Evolutionary conservation across 2,797 vertebrate genomes (phyloP).

Genomic region (Macroramphosus scolopax): DNA sequence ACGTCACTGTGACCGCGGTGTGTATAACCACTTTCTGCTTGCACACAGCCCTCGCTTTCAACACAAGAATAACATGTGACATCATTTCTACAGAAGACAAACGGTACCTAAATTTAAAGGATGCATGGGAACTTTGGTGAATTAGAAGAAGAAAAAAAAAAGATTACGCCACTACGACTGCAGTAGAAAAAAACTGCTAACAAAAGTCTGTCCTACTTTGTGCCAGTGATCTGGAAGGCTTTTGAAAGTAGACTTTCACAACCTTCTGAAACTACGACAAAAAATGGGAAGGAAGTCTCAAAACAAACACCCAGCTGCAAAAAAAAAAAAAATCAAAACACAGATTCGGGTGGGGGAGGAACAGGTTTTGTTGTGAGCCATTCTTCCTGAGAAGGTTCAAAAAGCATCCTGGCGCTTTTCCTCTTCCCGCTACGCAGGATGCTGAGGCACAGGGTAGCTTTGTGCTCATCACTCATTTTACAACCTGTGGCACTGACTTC

Average conservation of each 20-base stretch:
- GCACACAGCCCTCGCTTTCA: conserved; percentile 49
- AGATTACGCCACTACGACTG: conserved; percentile 5
- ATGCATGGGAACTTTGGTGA: conserved; percentile 13
- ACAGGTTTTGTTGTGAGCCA: conserved; percentile 5
- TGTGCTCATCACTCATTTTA: conserved; percentile 26
- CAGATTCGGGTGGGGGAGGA: conserved; percentile 9
- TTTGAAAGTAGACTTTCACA: conserved; percentile 35
- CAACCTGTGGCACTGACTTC: conserved; percentile 13
- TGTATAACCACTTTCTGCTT: conserved; percentile 52
- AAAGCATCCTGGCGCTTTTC: conserved; percentile 64
- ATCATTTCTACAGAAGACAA: conserved; percentile 56
- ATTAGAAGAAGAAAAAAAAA: conserved; percentile 14
- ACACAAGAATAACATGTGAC: conserved; percentile 70
- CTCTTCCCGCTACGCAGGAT: conserved; percentile 69
- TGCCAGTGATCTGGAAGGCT: background rate
- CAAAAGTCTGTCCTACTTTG: conserved; percentile 4
- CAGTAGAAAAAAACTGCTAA: background rate
- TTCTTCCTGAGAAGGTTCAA: conserved; percentile 51
- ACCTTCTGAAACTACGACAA: conserved; percentile 19
- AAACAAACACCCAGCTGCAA: conserved; percentile 41
- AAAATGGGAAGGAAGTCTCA: conserved; percentile 46
- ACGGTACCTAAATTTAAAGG: conserved; percentile 25
- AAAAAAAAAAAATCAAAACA: conserved; percentile 35
- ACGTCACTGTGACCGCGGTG: conserved; percentile 52
- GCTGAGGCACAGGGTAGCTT: conserved; percentile 23